These are phyloP conservation scores for Porites evermanni DNA, from an alignment of 92 coral and sea anemone species.

Conservation along the genomic window DNA sequence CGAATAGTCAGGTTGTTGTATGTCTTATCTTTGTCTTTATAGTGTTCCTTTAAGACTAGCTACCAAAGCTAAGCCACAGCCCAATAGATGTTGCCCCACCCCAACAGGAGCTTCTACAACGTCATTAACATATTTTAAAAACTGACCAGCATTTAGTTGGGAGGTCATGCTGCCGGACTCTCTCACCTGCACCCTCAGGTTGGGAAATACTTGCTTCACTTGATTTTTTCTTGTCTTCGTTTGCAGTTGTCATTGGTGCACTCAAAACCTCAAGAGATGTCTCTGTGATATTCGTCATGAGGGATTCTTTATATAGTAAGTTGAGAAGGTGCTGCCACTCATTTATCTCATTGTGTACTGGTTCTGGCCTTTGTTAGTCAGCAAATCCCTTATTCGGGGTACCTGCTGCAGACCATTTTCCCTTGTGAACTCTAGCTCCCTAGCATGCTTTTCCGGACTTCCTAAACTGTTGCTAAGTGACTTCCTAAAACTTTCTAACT, in stretches of 20 bases:
- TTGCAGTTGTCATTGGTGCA: conserved; percentile 19
- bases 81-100: background rate
- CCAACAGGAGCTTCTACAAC: background rate
- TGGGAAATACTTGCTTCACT: too few relatives aligned
- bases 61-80: conserved; percentile 26
- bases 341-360: too few relatives aligned
- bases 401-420: conserved; percentile 49
- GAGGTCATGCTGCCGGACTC: too few relatives aligned
- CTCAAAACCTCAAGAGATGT: background rate
- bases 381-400: conserved; percentile 59
- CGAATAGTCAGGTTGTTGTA: conserved; percentile 38
- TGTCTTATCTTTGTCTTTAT: conserved; percentile 26
- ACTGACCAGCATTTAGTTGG: too few relatives aligned
- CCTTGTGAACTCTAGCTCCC: conserved; percentile 44
- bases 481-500: conserved; percentile 20
- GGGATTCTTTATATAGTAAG: too few relatives aligned
- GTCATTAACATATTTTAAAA: too few relatives aligned
- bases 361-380: conserved; percentile 6
- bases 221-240: background rate
- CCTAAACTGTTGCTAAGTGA: background rate
- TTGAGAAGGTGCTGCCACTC: too few relatives aligned
- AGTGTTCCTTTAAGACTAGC: conserved; percentile 27
- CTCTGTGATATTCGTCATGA: too few relatives aligned
- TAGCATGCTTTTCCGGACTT: background rate
- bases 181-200: too few relatives aligned